Evolutionary conservation across 2,113 vertebrate genomes (phyloP).

Genomic region (Centropus bengalensis): DNA sequence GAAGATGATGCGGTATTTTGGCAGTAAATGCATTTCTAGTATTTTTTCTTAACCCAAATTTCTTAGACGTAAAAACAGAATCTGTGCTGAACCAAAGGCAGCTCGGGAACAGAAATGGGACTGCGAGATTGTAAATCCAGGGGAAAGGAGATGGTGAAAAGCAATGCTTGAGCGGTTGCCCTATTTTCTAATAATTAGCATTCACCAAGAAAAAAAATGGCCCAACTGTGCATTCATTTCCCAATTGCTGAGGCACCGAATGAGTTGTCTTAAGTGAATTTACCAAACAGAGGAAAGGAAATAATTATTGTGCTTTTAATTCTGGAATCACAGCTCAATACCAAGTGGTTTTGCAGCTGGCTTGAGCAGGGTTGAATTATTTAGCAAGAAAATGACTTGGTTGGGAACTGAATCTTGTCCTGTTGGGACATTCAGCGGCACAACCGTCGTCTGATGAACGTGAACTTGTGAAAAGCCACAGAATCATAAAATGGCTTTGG

Average conservation of each 20-base stretch:
- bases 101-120: neutral
- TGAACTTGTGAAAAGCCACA: neutral
- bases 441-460: neutral
- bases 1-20: neutral
- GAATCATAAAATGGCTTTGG: too few species aligned
- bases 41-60: neutral
- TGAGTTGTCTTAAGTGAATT: constrained; percentile 53
- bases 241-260: constrained; percentile 58
- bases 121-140: neutral
- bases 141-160: neutral
- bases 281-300: constrained; percentile 38
- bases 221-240: constrained; percentile 55
- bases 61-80: constrained; percentile 6
- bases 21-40: neutral
- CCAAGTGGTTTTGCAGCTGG: neutral
- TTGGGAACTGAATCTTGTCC: neutral
- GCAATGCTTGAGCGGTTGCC: constrained; percentile 8
- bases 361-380: neutral
- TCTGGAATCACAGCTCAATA: constrained; percentile 7
- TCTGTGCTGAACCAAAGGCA: constrained; percentile 11
- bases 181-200: constrained; percentile 59
- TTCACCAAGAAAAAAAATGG: constrained; percentile 16
- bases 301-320: constrained; percentile 57
- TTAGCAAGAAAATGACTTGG: neutral
- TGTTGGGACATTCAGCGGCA: neutral